These are phyloP conservation scores for Oryzaephilus surinamensis DNA, from an alignment of 1,140 invertebrate species.

Conservation along the genomic window DNA sequence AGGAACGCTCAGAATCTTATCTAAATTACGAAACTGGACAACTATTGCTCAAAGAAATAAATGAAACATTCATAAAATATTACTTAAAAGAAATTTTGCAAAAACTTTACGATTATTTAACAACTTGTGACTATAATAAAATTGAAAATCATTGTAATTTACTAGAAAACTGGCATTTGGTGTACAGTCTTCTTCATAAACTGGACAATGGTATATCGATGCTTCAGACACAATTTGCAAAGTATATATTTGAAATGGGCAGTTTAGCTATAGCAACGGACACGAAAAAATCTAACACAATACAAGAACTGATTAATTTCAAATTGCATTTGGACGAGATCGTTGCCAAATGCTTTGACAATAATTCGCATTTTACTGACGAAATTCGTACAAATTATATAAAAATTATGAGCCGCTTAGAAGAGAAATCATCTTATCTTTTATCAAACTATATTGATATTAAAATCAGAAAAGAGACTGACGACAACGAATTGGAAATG, in stretches of 20 bases:
- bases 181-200: too few relatives aligned
- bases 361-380: conserved; percentile 88
- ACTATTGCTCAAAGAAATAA: conserved; percentile 79
- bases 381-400: conserved; percentile 93
- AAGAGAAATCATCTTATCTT: conserved; percentile 95
- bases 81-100: conserved; percentile 79
- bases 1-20: conserved; percentile 83
- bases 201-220: too few relatives aligned
- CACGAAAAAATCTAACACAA: conserved; percentile 84
- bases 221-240: too few relatives aligned
- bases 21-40: conserved; percentile 83
- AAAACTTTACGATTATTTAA: conserved; percentile 79
- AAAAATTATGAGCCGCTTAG: conserved; percentile 87
- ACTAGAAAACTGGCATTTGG: conserved; percentile 67
- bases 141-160: conserved; percentile 87
- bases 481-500: conserved; percentile 91
- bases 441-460: conserved; percentile 59
- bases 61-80: conserved; percentile 82
- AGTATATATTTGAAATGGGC: too few relatives aligned
- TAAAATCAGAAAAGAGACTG: conserved; percentile 82
- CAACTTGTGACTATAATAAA: too few relatives aligned
- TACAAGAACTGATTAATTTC: conserved; percentile 89
- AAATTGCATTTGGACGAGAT: conserved; percentile 95
- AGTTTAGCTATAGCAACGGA: conserved; percentile 72
- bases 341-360: conserved; percentile 78